Base-by-base conservation (phyloP, 1,140 invertebrate genomes). In the Diabrotica undecimpunctata region DNA sequence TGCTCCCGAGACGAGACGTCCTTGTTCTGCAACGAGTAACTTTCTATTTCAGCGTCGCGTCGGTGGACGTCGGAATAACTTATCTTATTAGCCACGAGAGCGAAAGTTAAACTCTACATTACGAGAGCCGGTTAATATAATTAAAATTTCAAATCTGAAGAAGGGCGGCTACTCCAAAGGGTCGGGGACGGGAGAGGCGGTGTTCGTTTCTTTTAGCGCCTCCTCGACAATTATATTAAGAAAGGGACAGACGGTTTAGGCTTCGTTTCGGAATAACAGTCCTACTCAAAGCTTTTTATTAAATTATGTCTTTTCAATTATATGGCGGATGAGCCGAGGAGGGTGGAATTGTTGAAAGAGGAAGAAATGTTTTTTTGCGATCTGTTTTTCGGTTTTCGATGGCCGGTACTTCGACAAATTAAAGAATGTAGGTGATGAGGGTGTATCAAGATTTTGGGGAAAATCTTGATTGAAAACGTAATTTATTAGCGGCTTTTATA, bases 251-350 rank as follows among this genome's bases (percentile, higher is more conserved):
- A 46, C 41, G 41, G n/a, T 46, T 25, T 46, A 46, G 41, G 41
- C 8, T 46, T 46, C 41, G 41, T 46, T 46, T 46, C 41, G n/a
- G 41, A 46, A 46, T 46, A 46, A 46, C 41, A 46, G 41, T 46
- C 41, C n/a, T n/a, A n/a, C 8, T 10, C 41, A n/a, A n/a, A 46
- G 41, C 8, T 46, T 46, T 46, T 46, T 46, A 46, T 46, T 46
- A 46, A 46, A 46, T 46, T 46, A 46, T 46, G 41, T 46, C n/a
- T n/a, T 46, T 46, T 46, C 41, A 46, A 46, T 46, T 46, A 46
- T 46, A 46, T 46, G 25, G 25, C 25, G 25, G 25, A 25, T 25
- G 25, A 25, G 25, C 25, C 1, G 25, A 25, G 4, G 25, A 25
- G 25, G 25, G 25, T 25, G 25, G 25, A 4, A 25, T 25, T 25